These are phyloP conservation scores for Sula dactylatra DNA, from an alignment of 2,113 vertebrate genomes.

Conservation along the genomic window DNA sequence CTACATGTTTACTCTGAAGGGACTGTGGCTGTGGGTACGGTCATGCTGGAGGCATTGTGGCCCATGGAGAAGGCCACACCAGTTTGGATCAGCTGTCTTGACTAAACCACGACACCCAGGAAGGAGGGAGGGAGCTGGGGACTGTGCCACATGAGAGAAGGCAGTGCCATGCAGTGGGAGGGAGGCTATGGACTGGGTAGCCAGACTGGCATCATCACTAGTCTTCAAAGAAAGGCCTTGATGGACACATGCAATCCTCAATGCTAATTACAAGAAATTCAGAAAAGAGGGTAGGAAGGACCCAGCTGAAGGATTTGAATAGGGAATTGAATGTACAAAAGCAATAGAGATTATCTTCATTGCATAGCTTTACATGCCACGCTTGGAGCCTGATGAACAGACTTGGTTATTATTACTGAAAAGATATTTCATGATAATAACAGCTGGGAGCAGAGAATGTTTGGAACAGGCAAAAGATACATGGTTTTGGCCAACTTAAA, in stretches of 20 bases:
- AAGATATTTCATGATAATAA: neutral
- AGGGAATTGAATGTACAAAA: neutral
- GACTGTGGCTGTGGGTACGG: too few species aligned
- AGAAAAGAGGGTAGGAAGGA: neutral
- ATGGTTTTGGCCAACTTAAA: neutral
- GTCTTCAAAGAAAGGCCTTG: neutral
- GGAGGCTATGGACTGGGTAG: neutral
- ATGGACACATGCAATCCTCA: neutral
- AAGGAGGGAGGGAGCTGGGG: neutral
- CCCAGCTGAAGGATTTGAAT: neutral
- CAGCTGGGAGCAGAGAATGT: neutral
- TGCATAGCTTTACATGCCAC: neutral
- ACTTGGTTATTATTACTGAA: neutral
- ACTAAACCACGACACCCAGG: neutral
- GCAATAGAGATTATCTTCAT: neutral
- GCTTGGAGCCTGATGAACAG: neutral
- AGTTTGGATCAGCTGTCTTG: too few species aligned
- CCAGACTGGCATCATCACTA: neutral
- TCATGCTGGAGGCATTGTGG: too few species aligned
- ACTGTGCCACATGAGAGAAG: neutral
- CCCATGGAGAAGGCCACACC: too few species aligned
- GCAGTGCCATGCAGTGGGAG: neutral
- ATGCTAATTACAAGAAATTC: neutral
- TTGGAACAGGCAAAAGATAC: neutral
- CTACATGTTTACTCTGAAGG: too few species aligned